phyloP scores from a whole-genome alignment of 2,888 invertebrate species.

The Hirtodrosophila confusa region DNA sequence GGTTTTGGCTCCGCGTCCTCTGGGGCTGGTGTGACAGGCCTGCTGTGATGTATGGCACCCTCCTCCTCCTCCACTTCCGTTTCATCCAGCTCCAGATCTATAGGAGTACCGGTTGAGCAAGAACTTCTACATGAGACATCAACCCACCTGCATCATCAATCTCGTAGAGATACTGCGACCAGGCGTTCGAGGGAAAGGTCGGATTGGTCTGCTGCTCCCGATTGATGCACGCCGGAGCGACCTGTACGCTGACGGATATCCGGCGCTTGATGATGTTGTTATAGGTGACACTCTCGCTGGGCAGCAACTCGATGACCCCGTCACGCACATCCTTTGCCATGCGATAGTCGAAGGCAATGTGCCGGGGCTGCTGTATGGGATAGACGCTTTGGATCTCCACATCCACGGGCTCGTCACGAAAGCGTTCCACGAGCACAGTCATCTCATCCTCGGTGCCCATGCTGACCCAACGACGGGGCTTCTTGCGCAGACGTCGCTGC shows the following conservation, averaged over 20 bases:
- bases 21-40: slow-evolving; percentile 34
- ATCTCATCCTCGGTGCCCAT: slow-evolving; percentile 89
- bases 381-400: slow-evolving; percentile 88
- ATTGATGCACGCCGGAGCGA: slow-evolving; percentile 84
- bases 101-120: accelerated
- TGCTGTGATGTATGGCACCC: slow-evolving; percentile 41
- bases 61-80: slow-evolving; percentile 72
- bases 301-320: slow-evolving; percentile 88
- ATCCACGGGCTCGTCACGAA: slow-evolving; percentile 86
- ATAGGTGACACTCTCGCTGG: slow-evolving; percentile 85
- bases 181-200: slow-evolving; percentile 88
- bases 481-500: slow-evolving; percentile 86
- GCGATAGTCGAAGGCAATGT: slow-evolving; percentile 85
- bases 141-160: slow-evolving; percentile 77
- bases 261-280: slow-evolving; percentile 86
- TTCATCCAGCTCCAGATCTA: slow-evolving; percentile 71
- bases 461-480: slow-evolving; percentile 86
- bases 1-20: slow-evolving; percentile 49
- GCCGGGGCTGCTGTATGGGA: slow-evolving; percentile 85
- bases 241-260: slow-evolving; percentile 87
- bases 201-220: slow-evolving; percentile 88
- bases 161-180: slow-evolving; percentile 88
- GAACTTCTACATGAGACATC: neutral
- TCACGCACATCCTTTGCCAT: slow-evolving; percentile 87
- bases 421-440: slow-evolving; percentile 85